phyloP scores from a whole-genome alignment of 1,140 invertebrate species.

The Bombus confusus region DNA sequence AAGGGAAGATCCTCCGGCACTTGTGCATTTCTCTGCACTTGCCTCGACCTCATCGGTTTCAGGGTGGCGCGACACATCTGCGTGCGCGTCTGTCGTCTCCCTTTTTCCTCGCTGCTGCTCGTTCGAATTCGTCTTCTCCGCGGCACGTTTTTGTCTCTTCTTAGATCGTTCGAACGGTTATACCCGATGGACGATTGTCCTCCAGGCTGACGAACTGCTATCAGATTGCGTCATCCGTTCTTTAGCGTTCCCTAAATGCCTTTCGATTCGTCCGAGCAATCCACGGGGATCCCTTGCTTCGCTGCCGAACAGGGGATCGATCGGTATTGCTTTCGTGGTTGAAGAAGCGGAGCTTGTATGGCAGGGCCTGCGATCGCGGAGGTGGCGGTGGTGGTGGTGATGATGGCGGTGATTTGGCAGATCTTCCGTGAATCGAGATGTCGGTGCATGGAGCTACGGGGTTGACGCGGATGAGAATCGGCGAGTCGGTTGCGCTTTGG shows the following conservation, averaged over 20 bases:
- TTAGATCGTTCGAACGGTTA: conserved; percentile 39
- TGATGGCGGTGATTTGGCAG: not conserved
- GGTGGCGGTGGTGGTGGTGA: too few relatives aligned
- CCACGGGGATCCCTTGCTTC: not conserved
- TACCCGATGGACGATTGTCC: conserved; percentile 11
- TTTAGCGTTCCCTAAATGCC: not conserved
- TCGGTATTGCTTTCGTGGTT: not conserved
- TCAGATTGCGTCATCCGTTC: not conserved
- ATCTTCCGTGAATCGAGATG: not conserved
- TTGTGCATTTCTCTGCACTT: conserved; percentile 51
- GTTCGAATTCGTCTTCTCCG: conserved; percentile 24
- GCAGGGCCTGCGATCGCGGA: not conserved
- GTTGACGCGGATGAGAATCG: not conserved
- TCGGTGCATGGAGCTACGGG: not conserved
- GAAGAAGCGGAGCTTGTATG: too few relatives aligned
- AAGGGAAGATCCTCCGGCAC: conserved; percentile 7
- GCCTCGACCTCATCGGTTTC: conserved; percentile 15
- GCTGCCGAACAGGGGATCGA: not conserved
- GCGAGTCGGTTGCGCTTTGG: not conserved
- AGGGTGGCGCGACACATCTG: conserved; percentile 49
- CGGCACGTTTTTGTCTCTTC: not conserved
- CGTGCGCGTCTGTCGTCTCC: conserved; percentile 36
- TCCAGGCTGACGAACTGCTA: conserved; percentile 19
- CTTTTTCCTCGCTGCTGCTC: conserved; percentile 1
- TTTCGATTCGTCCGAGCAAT: not conserved